These are phyloP conservation scores for Dinomys branickii DNA, from an alignment of 2,113 vertebrate species.

Conservation along the genomic window DNA sequence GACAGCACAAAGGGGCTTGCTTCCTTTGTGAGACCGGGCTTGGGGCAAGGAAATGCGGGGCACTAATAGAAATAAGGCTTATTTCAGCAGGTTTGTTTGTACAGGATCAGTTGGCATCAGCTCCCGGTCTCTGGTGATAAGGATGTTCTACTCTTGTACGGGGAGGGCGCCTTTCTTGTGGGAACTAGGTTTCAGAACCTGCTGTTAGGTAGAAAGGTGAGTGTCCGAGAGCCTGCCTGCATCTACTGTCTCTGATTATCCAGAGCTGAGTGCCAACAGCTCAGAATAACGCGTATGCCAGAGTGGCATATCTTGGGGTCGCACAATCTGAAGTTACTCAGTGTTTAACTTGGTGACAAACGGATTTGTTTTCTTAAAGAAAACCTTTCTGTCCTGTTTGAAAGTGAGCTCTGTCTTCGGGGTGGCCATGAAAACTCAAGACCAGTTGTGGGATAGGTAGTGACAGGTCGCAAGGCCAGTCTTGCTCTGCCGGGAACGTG, in stretches of 20 bases:
- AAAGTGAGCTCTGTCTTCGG: not conserved
- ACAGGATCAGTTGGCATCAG: not conserved
- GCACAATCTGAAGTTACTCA: not conserved
- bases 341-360: not conserved
- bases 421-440: not conserved
- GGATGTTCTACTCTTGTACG: not conserved
- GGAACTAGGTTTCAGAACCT: not conserved
- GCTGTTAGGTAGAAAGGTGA: not conserved
- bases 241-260: not conserved
- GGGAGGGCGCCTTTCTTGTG: not conserved
- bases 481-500: not conserved
- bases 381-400: not conserved
- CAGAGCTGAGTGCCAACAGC: not conserved
- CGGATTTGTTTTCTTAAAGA: slow-evolving; percentile 42
- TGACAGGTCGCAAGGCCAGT: not conserved
- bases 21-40: not conserved
- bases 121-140: not conserved
- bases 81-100: not conserved
- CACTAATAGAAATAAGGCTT: not conserved
- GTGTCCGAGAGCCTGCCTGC: not conserved
- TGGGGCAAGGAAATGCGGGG: not conserved
- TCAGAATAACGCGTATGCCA: not conserved
- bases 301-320: not conserved
- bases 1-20: not conserved
- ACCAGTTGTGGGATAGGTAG: not conserved